A percentile compares a stretch with the other conserved stretches of the same genome.
These are phyloP conservation scores for Drosophila elegans DNA, from an alignment of 1,140 invertebrate genomes.

Conservation along the genomic window DNA sequence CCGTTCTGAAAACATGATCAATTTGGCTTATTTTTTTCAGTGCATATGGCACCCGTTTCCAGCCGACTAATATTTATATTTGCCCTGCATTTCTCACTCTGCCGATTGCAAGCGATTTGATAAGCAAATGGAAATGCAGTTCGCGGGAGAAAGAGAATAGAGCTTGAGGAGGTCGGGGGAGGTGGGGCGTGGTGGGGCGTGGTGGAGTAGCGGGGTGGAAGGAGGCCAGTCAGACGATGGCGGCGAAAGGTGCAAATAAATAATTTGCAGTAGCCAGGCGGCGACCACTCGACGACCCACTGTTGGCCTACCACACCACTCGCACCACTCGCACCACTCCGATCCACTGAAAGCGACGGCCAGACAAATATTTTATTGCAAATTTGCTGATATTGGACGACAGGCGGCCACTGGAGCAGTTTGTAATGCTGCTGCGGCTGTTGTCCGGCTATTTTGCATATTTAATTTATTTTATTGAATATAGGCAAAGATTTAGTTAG, in stretches of 20 bases:
- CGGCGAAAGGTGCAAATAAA: constrained; percentile 81
- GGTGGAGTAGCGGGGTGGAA: neutral
- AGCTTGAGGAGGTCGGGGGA: no score
- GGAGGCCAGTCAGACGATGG: constrained; percentile 29
- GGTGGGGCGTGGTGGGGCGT: neutral
- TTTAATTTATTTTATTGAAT: constrained; percentile 84
- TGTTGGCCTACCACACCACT: constrained; percentile 39
- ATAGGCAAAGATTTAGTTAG: constrained; percentile 52
- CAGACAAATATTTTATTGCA: constrained; percentile 83
- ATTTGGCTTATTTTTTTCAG: neutral
- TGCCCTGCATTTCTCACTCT: constrained; percentile 76
- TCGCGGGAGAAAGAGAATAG: constrained; percentile 12
- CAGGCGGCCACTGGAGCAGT: constrained; percentile 62
- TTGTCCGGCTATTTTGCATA: constrained; percentile 75
- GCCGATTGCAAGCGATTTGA: constrained; percentile 72
- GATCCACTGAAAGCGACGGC: constrained; percentile 43
- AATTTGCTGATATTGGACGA: constrained; percentile 81
- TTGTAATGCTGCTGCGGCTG: constrained; percentile 45
- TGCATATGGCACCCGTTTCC: constrained; percentile 21
- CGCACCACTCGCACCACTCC: constrained; percentile 15
- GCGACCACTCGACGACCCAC: constrained; percentile 57
- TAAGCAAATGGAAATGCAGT: constrained; percentile 73
- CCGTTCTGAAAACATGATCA: no score
- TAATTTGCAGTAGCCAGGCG: constrained; percentile 75
- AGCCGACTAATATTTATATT: constrained; percentile 75